Evolutionary conservation across 2,797 vertebrate species (phyloP), one percentile per base, ranked within the genome.

Genomic region (Buceros bicornis): DNA sequence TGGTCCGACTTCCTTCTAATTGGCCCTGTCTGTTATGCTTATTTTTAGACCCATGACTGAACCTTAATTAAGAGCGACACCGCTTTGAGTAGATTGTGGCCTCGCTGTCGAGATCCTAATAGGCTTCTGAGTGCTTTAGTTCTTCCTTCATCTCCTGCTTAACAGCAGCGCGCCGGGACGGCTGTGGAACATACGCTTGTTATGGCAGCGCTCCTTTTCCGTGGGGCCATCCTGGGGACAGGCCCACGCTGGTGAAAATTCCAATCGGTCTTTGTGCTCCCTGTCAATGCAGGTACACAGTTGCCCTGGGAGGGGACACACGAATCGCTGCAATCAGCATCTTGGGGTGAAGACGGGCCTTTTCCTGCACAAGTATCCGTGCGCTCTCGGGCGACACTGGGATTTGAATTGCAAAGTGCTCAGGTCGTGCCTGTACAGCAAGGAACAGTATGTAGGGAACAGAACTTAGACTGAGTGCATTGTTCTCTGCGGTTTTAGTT

Each of bases 91-190:
- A 91, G 92, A 94, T 94, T 89, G 79, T 65, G 78, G 91, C 72
- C 91, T 89, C 3, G 0, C 91, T 31, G 78, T 78, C 2, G 4
- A 95, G 96, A 94, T 79, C 92, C 92, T 96, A 97, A 97, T 96
- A 96, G 96, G 94, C 93, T 97, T 96, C 94, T 8, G 65, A 87
- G 81, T 79, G 83, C 94, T 97, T 94, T 96, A 67, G 71, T 94
- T 94, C 93, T 94, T 53, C 78, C 82, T 95, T 93, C 87, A 69
- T 89, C 91, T 95, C 92, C 85, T 88, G 47, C 93, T 86, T 91
- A 89, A 84, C 40, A 74, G 94, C 73, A 16, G 5, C 2, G 0
- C 0, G 0, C 40, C 35, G 2, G 19, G 78, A 21, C 31, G 78
- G 43, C 82, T 76, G 47, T 40, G 40, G 72, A 86, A 57, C 2